These are phyloP conservation scores for Xestia xanthographa DNA, from an alignment of 2,888 invertebrate species.

Conservation along the genomic window DNA sequence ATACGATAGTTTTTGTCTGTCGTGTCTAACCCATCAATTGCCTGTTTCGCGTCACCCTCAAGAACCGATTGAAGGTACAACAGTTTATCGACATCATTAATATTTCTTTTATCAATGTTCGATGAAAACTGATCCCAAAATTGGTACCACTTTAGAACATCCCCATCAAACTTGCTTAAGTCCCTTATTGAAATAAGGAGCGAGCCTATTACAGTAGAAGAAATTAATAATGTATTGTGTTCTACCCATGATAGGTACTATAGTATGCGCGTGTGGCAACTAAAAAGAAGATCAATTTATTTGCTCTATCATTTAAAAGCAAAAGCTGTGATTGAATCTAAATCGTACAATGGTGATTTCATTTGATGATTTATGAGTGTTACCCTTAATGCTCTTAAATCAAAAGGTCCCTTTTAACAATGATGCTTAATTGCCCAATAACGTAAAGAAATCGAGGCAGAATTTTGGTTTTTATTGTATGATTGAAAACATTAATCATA, in stretches of 20 bases:
- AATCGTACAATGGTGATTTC: neutral
- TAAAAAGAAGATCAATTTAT: neutral
- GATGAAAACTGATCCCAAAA: too few relatives aligned
- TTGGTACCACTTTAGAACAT: too few relatives aligned
- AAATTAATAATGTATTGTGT: conserved; percentile 3
- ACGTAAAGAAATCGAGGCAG: neutral
- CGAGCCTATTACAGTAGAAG: neutral
- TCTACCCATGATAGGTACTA: neutral
- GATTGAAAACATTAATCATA: conserved; percentile 18
- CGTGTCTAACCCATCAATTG: too few relatives aligned
- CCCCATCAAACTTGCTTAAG: too few relatives aligned
- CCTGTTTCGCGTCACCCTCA: too few relatives aligned
- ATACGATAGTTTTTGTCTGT: too few relatives aligned
- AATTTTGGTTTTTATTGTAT: neutral
- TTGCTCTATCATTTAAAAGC: conserved; percentile 1
- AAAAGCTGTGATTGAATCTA: neutral
- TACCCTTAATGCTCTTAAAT: neutral
- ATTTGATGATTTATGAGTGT: neutral
- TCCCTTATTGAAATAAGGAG: neutral
- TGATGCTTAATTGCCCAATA: conserved; percentile 2
- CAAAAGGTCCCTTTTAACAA: conserved; percentile 1
- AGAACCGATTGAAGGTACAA: too few relatives aligned
- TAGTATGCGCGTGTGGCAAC: neutral
- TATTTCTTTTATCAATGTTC: too few relatives aligned
- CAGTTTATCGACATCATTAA: too few relatives aligned